Conservation (phyloP, 2,797 vertebrate species). For the Sebastes steindachneri region DNA sequence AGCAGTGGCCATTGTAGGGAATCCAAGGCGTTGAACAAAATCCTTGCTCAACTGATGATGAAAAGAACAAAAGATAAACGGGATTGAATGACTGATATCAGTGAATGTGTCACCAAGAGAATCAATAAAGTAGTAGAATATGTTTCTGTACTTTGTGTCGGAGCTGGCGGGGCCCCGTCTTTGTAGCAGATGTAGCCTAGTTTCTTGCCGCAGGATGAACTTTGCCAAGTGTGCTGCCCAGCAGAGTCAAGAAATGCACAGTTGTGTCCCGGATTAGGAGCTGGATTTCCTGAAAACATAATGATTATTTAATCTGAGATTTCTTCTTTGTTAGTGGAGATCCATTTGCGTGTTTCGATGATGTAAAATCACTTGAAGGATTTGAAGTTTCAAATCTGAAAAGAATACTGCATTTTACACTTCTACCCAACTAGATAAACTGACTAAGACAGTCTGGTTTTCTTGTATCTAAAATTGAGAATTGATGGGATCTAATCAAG, state of each 20-base stretch:
- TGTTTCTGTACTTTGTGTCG: constrained; percentile 81
- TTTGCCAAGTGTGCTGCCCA: constrained; percentile 88
- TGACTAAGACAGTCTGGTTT: neutral
- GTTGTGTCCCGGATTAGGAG: constrained; percentile 86
- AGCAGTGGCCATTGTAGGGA: constrained; percentile 90
- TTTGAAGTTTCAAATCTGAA: neutral
- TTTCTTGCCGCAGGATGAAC: constrained; percentile 83
- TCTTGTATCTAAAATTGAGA: neutral
- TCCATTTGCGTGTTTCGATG: neutral
- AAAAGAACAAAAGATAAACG: neutral
- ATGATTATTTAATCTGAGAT: neutral
- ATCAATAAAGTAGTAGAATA: neutral
- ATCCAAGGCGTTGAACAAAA: constrained; percentile 87
- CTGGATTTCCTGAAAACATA: constrained; percentile 86
- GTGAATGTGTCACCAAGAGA: neutral
- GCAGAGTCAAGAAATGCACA: constrained; percentile 86
- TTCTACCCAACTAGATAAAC: neutral
- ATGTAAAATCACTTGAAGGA: neutral
- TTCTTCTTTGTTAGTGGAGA: neutral
- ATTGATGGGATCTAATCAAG: neutral
- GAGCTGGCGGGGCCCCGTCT: constrained; percentile 76
- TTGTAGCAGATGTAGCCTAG: constrained; percentile 92
- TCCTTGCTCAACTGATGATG: constrained; percentile 71
- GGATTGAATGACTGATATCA: neutral
- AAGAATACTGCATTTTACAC: neutral